A percentile compares a stretch with the other conserved stretches of the same genome.
These are phyloP conservation scores for Cephus nigrinus DNA, from an alignment of 2,888 invertebrate species.

Conservation along the genomic window DNA sequence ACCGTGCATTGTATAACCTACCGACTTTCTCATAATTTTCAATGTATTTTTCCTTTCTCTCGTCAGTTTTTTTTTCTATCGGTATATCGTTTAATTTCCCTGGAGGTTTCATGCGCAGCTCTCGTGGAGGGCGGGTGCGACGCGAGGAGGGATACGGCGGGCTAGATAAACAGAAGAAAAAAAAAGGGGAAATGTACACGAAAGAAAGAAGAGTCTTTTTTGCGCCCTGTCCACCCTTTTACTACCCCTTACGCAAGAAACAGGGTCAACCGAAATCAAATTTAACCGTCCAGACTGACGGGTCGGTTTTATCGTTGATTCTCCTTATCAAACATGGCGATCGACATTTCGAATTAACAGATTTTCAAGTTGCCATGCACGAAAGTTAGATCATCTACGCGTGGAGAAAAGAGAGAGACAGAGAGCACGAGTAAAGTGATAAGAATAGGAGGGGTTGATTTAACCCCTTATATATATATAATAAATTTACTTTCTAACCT, in stretches of 20 bases:
- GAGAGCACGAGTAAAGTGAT: neutral
- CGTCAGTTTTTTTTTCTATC: neutral
- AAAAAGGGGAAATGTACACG: neutral
- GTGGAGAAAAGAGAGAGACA: neutral
- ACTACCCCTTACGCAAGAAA: neutral
- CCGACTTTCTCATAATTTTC: neutral
- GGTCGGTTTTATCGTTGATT: neutral
- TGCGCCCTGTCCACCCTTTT: neutral
- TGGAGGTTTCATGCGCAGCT: neutral
- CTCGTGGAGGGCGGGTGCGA: neutral
- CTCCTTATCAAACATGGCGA: neutral
- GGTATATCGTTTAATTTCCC: neutral
- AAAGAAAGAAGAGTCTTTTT: neutral
- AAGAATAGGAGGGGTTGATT: neutral
- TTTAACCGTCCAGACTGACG: neutral
- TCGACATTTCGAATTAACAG: neutral
- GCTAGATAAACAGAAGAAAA: neutral
- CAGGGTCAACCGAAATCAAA: neutral
- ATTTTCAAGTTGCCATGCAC: neutral
- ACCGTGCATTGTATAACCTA: neutral
- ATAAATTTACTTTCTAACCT: neutral
- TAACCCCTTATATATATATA: neutral
- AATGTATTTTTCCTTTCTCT: neutral
- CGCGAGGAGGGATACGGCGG: neutral
- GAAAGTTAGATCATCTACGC: neutral